phyloP scores from a whole-genome alignment of 2,888 invertebrate species.

The Parascotia fuliginaria region DNA sequence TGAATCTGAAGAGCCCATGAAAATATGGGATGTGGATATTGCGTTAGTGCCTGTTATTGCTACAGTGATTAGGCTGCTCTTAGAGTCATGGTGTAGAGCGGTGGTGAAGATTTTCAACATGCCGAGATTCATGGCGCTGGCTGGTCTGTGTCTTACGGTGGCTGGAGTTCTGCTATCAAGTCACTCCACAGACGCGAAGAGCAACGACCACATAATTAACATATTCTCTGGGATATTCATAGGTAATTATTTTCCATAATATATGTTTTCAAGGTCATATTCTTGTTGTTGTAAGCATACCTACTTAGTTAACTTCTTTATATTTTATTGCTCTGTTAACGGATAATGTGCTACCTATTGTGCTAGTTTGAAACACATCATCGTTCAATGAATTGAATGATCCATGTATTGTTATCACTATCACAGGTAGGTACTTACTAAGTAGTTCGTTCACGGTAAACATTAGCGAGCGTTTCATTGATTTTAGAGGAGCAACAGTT shows the following conservation, averaged over 20 bases:
- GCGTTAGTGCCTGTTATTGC: slow-evolving; percentile 87
- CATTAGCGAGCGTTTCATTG: slow-evolving; percentile 1
- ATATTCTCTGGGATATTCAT: slow-evolving; percentile 81
- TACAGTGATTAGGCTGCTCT: slow-evolving; percentile 83
- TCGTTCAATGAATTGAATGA: slow-evolving; percentile 19
- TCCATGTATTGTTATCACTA: slow-evolving; percentile 11
- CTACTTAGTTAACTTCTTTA: slow-evolving; percentile 29
- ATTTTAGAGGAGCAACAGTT: not conserved
- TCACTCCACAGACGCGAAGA: slow-evolving; percentile 76
- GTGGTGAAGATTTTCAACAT: slow-evolving; percentile 85
- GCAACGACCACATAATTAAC: slow-evolving; percentile 77
- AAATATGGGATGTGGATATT: slow-evolving; percentile 86
- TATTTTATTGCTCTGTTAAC: slow-evolving; percentile 22
- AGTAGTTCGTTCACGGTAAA: slow-evolving; percentile 2
- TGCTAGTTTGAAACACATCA: slow-evolving; percentile 1
- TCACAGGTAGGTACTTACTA: not conserved
- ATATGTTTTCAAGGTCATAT: slow-evolving; percentile 25
- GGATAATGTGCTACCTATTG: slow-evolving; percentile 14
- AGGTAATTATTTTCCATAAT: slow-evolving; percentile 63
- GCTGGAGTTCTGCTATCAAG: slow-evolving; percentile 84
- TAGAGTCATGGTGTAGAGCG: slow-evolving; percentile 86
- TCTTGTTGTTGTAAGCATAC: slow-evolving; percentile 16
- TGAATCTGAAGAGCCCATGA: slow-evolving; percentile 66
- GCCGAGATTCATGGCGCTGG: slow-evolving; percentile 85
- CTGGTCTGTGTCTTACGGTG: slow-evolving; percentile 85